Evolutionary conservation across 2,797 vertebrate genomes (phyloP).

Genomic region (Pseudochirops cupreus): DNA sequence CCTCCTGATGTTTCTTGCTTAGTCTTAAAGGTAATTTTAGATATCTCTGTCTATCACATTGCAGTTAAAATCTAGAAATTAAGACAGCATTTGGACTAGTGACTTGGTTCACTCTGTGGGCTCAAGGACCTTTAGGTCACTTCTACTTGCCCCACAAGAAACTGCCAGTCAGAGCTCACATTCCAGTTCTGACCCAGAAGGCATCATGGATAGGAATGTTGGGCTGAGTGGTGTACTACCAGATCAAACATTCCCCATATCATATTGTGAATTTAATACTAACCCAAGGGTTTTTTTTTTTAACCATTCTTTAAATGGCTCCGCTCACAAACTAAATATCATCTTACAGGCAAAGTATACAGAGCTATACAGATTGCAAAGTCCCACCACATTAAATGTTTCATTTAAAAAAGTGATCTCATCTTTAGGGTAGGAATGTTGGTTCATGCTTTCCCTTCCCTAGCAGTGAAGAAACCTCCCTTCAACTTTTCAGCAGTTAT

Average conservation of each 20-base stretch:
- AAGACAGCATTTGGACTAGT: neutral
- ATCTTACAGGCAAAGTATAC: slow-evolving; percentile 61
- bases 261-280: slow-evolving; percentile 1
- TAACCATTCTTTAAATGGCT: slow-evolving; percentile 38
- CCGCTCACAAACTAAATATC: slow-evolving; percentile 55
- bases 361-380: slow-evolving; percentile 60
- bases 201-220: neutral
- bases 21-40: slow-evolving; percentile 4
- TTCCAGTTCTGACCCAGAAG: neutral
- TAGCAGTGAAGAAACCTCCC: slow-evolving; percentile 42
- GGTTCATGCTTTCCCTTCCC: slow-evolving; percentile 58
- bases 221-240: neutral
- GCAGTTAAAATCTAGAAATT: neutral
- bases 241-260: neutral
- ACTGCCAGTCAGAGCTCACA: neutral
- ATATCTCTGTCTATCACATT: neutral
- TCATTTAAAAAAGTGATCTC: slow-evolving; percentile 71
- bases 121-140: neutral
- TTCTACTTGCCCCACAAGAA: neutral
- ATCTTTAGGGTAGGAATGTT: slow-evolving; percentile 60
- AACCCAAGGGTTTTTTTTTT: neutral
- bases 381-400: slow-evolving; percentile 56
- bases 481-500: slow-evolving; percentile 46
- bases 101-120: neutral
- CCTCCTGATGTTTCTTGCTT: neutral